A percentile compares a stretch with the other conserved stretches of the same genome.
Conservation (phyloP, 2,797 vertebrate genomes). For the Bovichtus diacanthus region DNA sequence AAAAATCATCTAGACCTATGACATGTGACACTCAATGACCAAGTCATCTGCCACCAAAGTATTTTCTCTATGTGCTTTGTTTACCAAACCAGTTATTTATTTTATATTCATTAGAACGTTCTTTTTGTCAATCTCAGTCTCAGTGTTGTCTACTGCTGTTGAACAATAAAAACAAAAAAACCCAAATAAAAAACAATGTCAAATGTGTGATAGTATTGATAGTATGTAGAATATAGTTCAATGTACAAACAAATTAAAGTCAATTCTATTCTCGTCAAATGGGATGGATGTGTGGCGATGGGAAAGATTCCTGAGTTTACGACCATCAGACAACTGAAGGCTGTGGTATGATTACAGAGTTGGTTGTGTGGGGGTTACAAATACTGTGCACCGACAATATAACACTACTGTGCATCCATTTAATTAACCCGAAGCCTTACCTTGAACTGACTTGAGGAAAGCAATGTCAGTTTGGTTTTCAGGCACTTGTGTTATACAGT, state of each 20-base stretch:
- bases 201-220: not conserved
- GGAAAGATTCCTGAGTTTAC: not conserved
- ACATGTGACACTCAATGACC: no score
- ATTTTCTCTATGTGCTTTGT: no score
- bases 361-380: not conserved
- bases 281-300: not conserved
- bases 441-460: not conserved
- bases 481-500: not conserved
- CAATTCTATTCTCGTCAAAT: not conserved
- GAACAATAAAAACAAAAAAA: no score
- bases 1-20: no score
- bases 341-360: not conserved
- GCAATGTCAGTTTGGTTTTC: not conserved
- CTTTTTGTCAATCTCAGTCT: no score
- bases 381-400: not conserved
- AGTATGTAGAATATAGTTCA: not conserved
- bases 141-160: no score
- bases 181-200: not conserved
- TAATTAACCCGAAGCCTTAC: not conserved
- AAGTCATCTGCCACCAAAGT: no score
- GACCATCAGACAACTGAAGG: not conserved
- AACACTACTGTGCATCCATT: not conserved
- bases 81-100: no score
- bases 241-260: not conserved
- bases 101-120: no score